Evolutionary conservation across 2,113 vertebrate species (phyloP), one percentile per base, ranked within the genome.

Genomic region (Pelodiscus sinensis): DNA sequence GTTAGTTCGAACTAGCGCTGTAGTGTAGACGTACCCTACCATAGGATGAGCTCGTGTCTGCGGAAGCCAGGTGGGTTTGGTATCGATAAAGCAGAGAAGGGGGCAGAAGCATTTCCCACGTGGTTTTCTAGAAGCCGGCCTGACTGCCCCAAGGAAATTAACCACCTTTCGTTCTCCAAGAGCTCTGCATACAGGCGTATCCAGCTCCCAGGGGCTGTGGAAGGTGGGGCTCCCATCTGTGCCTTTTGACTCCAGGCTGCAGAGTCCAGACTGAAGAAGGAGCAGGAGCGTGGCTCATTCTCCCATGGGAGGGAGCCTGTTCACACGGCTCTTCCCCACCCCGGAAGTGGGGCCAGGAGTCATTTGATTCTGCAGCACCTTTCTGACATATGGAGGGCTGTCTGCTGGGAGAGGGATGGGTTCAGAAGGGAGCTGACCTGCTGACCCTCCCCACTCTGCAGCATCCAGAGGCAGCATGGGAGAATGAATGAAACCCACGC

Each of bases 21-120:
- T n/a, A n/a, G n/a, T n/a, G n/a, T n/a, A n/a, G n/a, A n/a, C n/a
- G n/a, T n/a, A n/a, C n/a, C n/a, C n/a, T n/a, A 91, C 94, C 96
- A 87, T 86, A 92, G 82, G 89, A 88, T 95, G 87, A 96, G 92
- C 89, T 92, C 65, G 90, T 77, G 92, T 80, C 94, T 96, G 65
- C 0, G 2, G 88, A 87, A 50, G 94, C 91, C 92, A 6, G 86
- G 96, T 95, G 95, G 82, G 84, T 22, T 94, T 78, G 89, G 91
- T 82, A 93, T 88, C 84, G 96, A 91, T 92, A 85, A 95, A 82
- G 84, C 90, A 31, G 2, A 94, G 92, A 96, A 88, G 92, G 90
- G 29, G 79, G 79, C 93, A 96, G 94, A 85, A 95, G 87, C 12
- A 57, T 81, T 92, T 75, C 71, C 71, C 35, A 5, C 5, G 12